Conservation (phyloP, 2,797 vertebrate species). For the Chaetophractus vellerosus region DNA sequence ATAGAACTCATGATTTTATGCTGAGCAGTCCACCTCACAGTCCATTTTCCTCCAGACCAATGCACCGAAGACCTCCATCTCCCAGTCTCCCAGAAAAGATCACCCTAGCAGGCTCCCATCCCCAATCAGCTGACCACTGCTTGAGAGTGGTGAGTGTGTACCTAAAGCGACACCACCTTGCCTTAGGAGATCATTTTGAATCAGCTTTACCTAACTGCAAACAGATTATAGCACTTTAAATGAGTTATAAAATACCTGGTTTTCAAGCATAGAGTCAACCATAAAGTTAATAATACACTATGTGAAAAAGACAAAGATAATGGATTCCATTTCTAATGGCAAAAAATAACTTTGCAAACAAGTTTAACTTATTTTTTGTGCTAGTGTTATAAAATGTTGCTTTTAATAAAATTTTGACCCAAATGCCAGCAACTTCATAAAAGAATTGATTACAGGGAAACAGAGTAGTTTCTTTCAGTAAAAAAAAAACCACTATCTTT, state of each 20-base stretch:
- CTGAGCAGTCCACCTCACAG: too few relatives aligned
- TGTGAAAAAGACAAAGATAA: conserved; percentile 94
- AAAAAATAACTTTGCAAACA: conserved; percentile 82
- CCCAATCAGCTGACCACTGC: too few relatives aligned
- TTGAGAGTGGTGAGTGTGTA: too few relatives aligned
- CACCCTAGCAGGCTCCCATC: too few relatives aligned
- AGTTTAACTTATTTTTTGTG: too few relatives aligned
- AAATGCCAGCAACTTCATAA: conserved; percentile 91
- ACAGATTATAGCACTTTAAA: conserved; percentile 92
- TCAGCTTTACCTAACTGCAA: conserved; percentile 92
- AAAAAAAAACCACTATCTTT: too few relatives aligned
- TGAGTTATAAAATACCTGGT: conserved; percentile 92
- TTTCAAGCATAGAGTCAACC: conserved; percentile 91
- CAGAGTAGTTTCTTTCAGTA: conserved; percentile 88
- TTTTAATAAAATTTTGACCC: conserved; percentile 92
- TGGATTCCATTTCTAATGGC: conserved; percentile 93
- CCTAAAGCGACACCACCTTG: too few relatives aligned
- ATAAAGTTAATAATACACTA: conserved; percentile 91
- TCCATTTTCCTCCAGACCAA: too few relatives aligned
- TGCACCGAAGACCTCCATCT: too few relatives aligned
- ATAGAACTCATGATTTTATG: too few relatives aligned
- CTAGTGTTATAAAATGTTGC: conserved; percentile 92
- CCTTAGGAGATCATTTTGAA: too few relatives aligned
- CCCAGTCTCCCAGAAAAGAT: too few relatives aligned
- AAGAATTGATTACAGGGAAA: conserved; percentile 84